Evolutionary conservation across 2,113 vertebrate species (phyloP).

Genomic region (Rhizomys pruinosus): DNA sequence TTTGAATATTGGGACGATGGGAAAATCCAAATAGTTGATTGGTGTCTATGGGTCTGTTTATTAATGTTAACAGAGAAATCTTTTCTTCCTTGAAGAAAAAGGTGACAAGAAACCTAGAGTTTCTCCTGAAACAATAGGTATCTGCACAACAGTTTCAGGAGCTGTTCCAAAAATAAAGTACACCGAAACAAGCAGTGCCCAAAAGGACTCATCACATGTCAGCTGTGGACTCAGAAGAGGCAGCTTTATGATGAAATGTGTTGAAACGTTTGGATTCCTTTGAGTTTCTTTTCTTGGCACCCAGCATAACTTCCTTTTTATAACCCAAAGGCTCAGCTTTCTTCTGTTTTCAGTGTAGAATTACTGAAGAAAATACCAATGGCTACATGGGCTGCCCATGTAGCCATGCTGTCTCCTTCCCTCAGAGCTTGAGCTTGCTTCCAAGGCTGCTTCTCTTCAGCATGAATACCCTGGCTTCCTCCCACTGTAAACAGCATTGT

Average conservation of each 20-base stretch:
- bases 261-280: conserved; percentile 74
- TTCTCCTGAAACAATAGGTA: conserved; percentile 46
- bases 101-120: conserved; percentile 5
- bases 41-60: conserved; percentile 29
- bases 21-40: conserved; percentile 10
- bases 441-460: not conserved
- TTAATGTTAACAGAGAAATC: conserved; percentile 11
- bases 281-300: conserved; percentile 70
- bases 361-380: conserved; percentile 22
- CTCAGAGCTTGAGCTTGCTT: not conserved
- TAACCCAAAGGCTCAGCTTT: conserved; percentile 35
- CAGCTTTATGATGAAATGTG: conserved; percentile 71
- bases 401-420: not conserved
- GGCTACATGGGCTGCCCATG: not conserved
- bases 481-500: not conserved
- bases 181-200: conserved; percentile 18
- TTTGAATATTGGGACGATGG: conserved; percentile 25
- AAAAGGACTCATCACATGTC: conserved; percentile 36
- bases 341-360: conserved; percentile 48
- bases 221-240: conserved; percentile 65
- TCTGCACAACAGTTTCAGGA: conserved; percentile 60
- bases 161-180: conserved; percentile 71
- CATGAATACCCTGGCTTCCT: not conserved
- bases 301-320: conserved; percentile 68
- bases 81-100: conserved; percentile 40